A percentile compares a stretch with the other conserved stretches of the same genome.
Conservation (phyloP, 2,113 vertebrate genomes). For the Xerus inauris region DNA sequence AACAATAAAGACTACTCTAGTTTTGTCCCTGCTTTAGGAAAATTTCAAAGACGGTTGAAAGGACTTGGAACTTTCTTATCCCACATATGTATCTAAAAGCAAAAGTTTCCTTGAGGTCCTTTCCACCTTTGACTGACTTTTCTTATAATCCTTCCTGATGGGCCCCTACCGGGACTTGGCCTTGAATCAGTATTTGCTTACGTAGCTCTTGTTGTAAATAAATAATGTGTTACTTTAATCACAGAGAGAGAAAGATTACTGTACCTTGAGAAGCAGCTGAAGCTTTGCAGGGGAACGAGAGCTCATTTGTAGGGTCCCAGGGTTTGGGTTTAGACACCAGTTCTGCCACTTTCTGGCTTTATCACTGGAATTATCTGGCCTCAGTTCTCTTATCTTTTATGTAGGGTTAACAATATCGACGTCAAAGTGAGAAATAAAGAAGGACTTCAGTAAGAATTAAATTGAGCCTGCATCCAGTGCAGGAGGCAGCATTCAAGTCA, state of each 20-base stretch:
- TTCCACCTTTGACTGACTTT: slow-evolving; percentile 23
- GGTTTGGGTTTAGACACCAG: neutral
- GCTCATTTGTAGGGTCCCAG: neutral
- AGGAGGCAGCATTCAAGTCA: neutral
- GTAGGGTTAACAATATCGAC: neutral
- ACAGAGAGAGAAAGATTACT: neutral
- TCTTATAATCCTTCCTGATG: slow-evolving; percentile 12
- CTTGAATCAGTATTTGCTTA: slow-evolving; percentile 25
- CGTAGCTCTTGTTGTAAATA: slow-evolving; percentile 32
- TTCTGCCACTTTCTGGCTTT: neutral
- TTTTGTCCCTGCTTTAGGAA: neutral
- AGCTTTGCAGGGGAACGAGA: neutral
- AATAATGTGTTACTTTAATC: neutral
- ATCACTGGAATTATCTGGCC: neutral
- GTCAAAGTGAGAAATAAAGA: neutral
- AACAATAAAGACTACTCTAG: neutral
- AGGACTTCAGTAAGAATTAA: neutral
- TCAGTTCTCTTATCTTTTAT: neutral
- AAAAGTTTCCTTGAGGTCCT: slow-evolving; percentile 16
- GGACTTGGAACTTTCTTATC: neutral
- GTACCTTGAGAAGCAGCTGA: neutral
- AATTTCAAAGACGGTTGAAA: slow-evolving; percentile 22
- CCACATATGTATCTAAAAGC: neutral
- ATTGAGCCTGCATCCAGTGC: neutral
- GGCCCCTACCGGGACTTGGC: neutral